Evolutionary conservation across 2,797 vertebrate genomes (phyloP).

Genomic region (Sphenopsis melanotis): DNA sequence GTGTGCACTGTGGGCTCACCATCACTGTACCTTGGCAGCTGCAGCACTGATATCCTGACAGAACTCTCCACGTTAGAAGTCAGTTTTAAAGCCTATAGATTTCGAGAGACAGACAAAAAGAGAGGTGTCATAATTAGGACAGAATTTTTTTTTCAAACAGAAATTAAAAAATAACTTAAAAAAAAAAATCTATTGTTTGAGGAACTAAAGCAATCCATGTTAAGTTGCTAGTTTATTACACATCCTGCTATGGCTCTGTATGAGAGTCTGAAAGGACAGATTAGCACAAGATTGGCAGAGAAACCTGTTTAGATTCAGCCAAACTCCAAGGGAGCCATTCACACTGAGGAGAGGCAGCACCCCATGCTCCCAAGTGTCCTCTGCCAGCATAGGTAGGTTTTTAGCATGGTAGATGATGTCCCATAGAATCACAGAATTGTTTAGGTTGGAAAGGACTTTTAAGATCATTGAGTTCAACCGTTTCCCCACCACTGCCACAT

Average conservation of each 20-base stretch:
- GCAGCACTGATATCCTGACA: background rate
- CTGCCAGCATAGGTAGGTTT: background rate
- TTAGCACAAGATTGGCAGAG: background rate
- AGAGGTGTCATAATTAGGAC: background rate
- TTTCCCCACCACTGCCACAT: background rate
- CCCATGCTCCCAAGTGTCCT: background rate
- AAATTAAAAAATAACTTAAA: background rate
- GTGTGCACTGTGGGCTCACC: background rate
- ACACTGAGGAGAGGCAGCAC: background rate
- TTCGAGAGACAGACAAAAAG: background rate
- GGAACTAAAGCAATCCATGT: background rate
- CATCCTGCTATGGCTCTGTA: background rate
- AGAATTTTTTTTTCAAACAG: background rate
- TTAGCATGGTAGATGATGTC: background rate
- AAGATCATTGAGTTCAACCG: rapidly evolving
- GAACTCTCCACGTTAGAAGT: background rate
- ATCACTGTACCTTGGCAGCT: background rate
- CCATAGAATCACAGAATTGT: background rate
- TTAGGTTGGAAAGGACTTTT: background rate
- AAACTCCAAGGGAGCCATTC: background rate
- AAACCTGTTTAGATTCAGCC: background rate
- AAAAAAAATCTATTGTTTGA: background rate
- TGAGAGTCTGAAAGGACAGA: background rate
- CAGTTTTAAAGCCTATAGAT: conserved; percentile 10
- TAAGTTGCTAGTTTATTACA: background rate